A percentile compares a stretch with the other conserved stretches of the same genome.
Conservation (phyloP, 2,888 invertebrate genomes). For the Meiosimyza platycephala region DNA sequence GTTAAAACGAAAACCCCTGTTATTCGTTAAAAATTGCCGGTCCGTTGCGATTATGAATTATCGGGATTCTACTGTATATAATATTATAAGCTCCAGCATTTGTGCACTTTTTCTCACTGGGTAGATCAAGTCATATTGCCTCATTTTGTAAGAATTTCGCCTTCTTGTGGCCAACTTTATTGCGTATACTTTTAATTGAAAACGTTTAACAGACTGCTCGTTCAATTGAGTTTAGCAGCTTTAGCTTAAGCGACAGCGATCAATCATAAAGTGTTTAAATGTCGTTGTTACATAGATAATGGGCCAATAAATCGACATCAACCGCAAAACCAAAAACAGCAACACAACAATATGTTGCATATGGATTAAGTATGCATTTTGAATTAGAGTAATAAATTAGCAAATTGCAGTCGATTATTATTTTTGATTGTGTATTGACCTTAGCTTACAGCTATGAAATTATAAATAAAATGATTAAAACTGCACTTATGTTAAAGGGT, state of each 20-base stretch:
- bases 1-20: too few species aligned
- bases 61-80: too few species aligned
- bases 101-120: too few species aligned
- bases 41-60: too few species aligned
- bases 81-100: too few species aligned
- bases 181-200: constrained; percentile 4
- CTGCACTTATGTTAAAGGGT: too few species aligned
- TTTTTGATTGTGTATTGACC: neutral
- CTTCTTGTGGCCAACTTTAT: neutral
- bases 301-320: neutral
- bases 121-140: neutral
- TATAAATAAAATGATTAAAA: too few species aligned
- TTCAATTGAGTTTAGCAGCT: constrained; percentile 29
- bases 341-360: neutral
- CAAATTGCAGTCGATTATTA: neutral
- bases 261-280: constrained; percentile 21
- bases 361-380: neutral
- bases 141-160: constrained; percentile 29
- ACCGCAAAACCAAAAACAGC: neutral
- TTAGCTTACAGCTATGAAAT: too few species aligned
- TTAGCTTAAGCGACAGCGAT: constrained; percentile 21
- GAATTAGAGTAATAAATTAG: constrained; percentile 11
- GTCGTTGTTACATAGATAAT: neutral
- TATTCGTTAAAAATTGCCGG: too few species aligned
- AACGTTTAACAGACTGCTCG: constrained; percentile 1